Conservation (phyloP, 2,888 invertebrate genomes). For the Agrochola lota region DNA sequence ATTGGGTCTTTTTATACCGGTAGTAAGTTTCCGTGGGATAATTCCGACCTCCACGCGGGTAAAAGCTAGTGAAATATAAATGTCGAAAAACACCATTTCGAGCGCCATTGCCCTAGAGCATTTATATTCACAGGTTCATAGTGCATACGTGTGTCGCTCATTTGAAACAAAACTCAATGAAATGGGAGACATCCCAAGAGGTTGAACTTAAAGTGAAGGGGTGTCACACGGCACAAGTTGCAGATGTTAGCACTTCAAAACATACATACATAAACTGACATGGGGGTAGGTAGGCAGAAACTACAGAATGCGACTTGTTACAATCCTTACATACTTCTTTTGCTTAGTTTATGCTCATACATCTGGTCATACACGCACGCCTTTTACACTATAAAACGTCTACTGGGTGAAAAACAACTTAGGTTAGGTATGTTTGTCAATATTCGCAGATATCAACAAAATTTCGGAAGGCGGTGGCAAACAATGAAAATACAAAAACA, state of each 20-base stretch:
- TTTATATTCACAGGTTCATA: constrained; percentile 27
- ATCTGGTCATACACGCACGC: neutral
- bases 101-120: constrained; percentile 10
- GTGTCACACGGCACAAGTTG: constrained; percentile 18
- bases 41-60: too few species aligned
- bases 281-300: neutral
- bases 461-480: too few species aligned
- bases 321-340: neutral
- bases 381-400: neutral
- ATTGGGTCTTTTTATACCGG: too few species aligned
- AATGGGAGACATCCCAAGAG: constrained; percentile 40
- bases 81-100: neutral
- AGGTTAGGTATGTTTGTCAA: too few species aligned
- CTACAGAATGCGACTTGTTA: too few species aligned
- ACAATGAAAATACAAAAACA: too few species aligned
- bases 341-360: neutral
- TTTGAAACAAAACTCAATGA: constrained; percentile 40
- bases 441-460: too few species aligned
- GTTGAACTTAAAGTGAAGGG: constrained; percentile 13
- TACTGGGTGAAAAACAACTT: neutral
- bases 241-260: neutral
- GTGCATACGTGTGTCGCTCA: constrained; percentile 19
- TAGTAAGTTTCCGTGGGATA: too few species aligned
- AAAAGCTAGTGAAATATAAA: constrained; percentile 9
- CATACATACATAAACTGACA: neutral